These are phyloP conservation scores for Heliconius cydno DNA, from an alignment of 2,888 invertebrate species.

Conservation along the genomic window DNA sequence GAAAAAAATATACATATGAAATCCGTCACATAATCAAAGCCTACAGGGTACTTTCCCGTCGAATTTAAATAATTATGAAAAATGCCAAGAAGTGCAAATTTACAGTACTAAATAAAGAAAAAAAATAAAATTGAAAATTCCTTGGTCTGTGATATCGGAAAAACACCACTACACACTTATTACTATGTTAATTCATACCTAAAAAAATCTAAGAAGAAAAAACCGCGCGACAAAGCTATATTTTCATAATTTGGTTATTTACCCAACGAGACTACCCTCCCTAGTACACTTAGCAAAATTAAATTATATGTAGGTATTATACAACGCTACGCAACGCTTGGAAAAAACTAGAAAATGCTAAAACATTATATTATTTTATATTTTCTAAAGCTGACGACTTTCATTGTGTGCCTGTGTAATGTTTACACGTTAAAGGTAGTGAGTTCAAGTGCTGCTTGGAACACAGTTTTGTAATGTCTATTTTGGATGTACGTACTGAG, in stretches of 20 bases:
- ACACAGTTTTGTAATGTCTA: too few relatives aligned
- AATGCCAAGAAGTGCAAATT: too few relatives aligned
- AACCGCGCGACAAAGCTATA: background rate
- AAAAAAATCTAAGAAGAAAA: background rate
- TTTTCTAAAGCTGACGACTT: constrained; percentile 1
- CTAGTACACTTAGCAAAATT: background rate
- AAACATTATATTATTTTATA: background rate
- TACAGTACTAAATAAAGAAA: too few relatives aligned
- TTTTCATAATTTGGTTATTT: constrained; percentile 3
- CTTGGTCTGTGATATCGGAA: too few relatives aligned
- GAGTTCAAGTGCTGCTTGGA: background rate
- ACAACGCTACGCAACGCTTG: background rate
- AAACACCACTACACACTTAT: background rate
- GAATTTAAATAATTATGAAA: too few relatives aligned
- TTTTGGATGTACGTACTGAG: too few relatives aligned
- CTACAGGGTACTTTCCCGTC: too few relatives aligned
- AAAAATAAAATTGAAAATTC: too few relatives aligned
- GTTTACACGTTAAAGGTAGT: background rate
- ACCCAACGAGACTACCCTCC: background rate
- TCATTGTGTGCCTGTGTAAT: background rate
- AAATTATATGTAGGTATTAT: background rate
- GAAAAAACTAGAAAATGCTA: background rate
- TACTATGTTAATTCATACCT: background rate
- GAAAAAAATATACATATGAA: too few relatives aligned
- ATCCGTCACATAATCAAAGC: too few relatives aligned